A percentile compares a stretch with the other conserved stretches of the same genome.
Evolutionary conservation across 2,888 invertebrate species (phyloP).

Genomic region (Sepiola atlantica): DNA sequence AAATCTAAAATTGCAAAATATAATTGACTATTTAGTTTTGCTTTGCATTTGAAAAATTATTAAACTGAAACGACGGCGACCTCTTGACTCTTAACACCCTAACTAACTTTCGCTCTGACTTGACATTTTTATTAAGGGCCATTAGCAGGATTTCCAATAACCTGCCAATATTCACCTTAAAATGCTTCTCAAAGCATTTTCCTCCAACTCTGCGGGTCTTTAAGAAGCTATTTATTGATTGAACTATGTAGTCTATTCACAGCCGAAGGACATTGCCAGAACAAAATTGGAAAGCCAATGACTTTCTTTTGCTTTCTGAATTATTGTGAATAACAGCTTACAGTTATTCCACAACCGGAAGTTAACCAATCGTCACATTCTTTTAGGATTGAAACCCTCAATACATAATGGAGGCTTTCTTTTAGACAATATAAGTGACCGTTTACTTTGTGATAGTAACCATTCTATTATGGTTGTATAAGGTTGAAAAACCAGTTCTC

Average conservation of each 20-base stretch:
- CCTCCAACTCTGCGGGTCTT: not conserved
- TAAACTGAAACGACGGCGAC: not conserved
- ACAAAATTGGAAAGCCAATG: not conserved
- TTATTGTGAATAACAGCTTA: not conserved
- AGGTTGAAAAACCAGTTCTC: too few species aligned
- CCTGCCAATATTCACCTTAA: not conserved
- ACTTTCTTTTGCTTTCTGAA: not conserved
- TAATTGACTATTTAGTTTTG: not conserved
- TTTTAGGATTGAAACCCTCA: not conserved
- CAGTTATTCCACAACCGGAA: not conserved
- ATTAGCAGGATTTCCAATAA: not conserved
- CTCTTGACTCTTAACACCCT: not conserved
- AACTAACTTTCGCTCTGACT: not conserved
- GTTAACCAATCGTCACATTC: not conserved
- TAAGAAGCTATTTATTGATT: constrained; percentile 32
- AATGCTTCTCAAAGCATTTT: not conserved
- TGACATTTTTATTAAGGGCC: constrained; percentile 32
- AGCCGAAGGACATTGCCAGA: not conserved
- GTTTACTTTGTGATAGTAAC: not conserved
- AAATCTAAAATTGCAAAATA: too few species aligned
- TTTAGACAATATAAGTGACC: not conserved
- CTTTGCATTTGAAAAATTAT: not conserved
- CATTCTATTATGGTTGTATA: too few species aligned
- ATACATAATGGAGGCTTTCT: not conserved
- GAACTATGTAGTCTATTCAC: not conserved